Evolutionary conservation across 1,140 invertebrate species (phyloP), one percentile per base, ranked within the genome.

Genomic region (Orussus abietinus): DNA sequence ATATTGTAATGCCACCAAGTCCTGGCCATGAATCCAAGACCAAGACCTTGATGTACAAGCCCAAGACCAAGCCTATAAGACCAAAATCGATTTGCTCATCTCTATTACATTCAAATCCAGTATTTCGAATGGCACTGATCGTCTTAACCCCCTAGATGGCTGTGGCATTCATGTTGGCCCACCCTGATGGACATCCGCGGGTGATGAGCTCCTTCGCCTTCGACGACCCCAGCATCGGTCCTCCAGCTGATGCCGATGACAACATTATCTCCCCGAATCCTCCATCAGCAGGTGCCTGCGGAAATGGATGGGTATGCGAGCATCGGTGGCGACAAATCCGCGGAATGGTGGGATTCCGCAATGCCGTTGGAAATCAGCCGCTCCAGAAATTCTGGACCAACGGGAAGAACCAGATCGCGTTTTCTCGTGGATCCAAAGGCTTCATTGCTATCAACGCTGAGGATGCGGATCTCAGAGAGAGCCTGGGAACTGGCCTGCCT

Each of bases 221-320:
- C 56, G 50, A 55, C 4, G 49, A 77, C 32, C 72, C 67, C 6
- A 76, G 80, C 55, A 71, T 77, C 47, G 83, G 83, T 28, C 86
- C 87, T 6, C 84, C 86, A 3, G 64, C 76, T 45, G 77, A 86
- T 56, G 47, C 42, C 3, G 62, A 78, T 38, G 80, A 76, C 6
- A 84, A 86, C 48, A 83, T 81, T 11, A 68, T 82, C 7, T 76
- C 79, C 9, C 80, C 86, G 5, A 70, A 64, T 13, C 80, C 88
- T 28, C 80, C 83, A 25, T 37, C 71, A n/a, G 68, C 88, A 51
- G 74, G 77, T 1, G 76, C 71, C 1, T 94, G 90, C 53, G 78
- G 75, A 1, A 82, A 83, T 53, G 89, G 88, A 1, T 95, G 89
- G 89, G 68, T 92, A 1, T 95, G 92, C 59, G 91, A 95, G 66